Base-by-base conservation (phyloP, 92 coral and sea anemone species). In the Diadumene lineata region DNA sequence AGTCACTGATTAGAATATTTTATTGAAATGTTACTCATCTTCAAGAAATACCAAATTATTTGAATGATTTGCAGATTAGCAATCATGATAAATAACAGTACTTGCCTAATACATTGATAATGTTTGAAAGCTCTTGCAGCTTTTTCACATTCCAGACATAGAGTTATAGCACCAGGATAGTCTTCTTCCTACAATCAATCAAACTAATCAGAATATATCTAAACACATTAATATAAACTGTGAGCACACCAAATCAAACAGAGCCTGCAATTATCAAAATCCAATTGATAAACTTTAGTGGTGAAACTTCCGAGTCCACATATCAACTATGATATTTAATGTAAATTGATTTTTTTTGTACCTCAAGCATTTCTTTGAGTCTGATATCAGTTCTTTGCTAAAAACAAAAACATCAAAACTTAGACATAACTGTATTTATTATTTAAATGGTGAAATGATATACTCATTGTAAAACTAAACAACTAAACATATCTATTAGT, bases 91-190 rank as follows among this genome's bases (percentile, higher is more conserved):
- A n/a, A n/a, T n/a, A n/a, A n/a, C n/a, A n/a, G n/a, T n/a, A n/a
- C n/a, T 33, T 68, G 88, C 97, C 97, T 92, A 50, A 94, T 94
- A 61, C 98, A 94, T 75, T 86, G 82, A 84, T 94, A 94, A 68
- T 94, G 98, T 76, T 94, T 94, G 81, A 87, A 94, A 33, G 98
- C 96, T 55, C 97, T 88, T 22, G 98, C 98, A 25, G 98, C 98
- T 46, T 94, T 94, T 84, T 94, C 97, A 73, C 98, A 94, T 78
- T 94, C 98, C 72, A 94, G 71, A 69, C 98, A 94, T 57, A 94
- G 82, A 69, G 89, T 82, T 22, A 94, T 94, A 0, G 98, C 98
- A 31, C 98, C 98, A 43, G 98, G 98, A 56, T 94, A 94, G 66
- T 94, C 98, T 58, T 94, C 98, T 69, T 91, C 98, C 97, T 93